Conservation (phyloP, 2,113 vertebrate species). For the Actenoides lindsayi region DNA sequence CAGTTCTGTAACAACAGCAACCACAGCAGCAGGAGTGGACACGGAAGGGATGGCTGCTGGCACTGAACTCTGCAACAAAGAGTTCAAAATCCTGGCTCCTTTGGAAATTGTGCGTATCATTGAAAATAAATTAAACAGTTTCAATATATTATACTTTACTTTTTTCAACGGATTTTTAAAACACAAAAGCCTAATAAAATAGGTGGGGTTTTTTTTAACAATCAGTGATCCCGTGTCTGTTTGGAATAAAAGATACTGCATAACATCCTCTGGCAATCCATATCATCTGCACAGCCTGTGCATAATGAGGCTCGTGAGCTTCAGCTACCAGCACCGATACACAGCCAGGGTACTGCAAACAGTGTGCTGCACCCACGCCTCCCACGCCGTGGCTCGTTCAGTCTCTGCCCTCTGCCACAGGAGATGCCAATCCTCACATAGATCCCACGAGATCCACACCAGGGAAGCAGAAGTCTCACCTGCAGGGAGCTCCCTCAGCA, state of each 20-base stretch:
- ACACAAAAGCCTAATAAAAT: conserved; percentile 23
- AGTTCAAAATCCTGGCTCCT: conserved; percentile 18
- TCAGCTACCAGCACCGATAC: not conserved
- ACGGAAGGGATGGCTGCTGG: conserved; percentile 47
- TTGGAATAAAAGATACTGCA: conserved; percentile 20
- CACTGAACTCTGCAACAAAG: conserved; percentile 41
- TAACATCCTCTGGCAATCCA: not conserved
- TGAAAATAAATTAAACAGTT: conserved; percentile 17
- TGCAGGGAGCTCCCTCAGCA: not conserved
- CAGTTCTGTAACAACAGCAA: conserved; percentile 70
- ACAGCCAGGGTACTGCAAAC: not conserved
- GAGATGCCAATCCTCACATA: not conserved
- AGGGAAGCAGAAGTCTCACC: not conserved
- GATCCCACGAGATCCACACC: not conserved
- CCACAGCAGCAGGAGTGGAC: conserved; percentile 40
- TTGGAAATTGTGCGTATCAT: conserved; percentile 17
- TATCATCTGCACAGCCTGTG: not conserved
- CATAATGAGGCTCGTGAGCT: not conserved
- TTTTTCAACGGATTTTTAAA: not conserved
- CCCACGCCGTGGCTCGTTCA: not conserved
- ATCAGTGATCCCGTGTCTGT: not conserved
- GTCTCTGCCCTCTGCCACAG: not conserved
- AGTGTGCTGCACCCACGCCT: not conserved
- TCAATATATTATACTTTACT: not conserved
- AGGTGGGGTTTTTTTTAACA: not conserved